Conservation (phyloP, 2,888 invertebrate genomes). For the Notocelia uddmanniana region DNA sequence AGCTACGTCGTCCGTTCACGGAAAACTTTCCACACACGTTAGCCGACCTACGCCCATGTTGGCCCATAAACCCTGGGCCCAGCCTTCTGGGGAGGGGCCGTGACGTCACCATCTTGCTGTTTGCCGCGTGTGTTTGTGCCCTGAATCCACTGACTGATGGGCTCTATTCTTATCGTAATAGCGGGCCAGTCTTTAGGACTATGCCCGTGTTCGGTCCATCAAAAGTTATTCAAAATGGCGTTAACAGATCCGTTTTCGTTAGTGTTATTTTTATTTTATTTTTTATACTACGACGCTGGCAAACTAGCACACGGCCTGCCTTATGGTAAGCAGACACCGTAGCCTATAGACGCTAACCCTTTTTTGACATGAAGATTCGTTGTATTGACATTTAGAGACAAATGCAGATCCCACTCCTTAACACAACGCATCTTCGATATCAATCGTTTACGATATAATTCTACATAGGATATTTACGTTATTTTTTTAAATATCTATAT, state of each 20-base stretch:
- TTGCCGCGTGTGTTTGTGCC: constrained; percentile 10
- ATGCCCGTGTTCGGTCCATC: neutral
- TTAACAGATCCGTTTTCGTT: too few relatives aligned
- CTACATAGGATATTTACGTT: neutral
- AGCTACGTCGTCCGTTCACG: neutral
- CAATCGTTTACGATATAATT: neutral
- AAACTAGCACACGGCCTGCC: too few relatives aligned
- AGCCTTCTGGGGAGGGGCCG: constrained; percentile 16
- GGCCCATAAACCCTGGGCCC: constrained; percentile 18
- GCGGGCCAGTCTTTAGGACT: neutral
- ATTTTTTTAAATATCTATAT: neutral
- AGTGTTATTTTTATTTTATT: too few relatives aligned
- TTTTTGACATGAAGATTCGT: too few relatives aligned
- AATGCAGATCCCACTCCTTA: too few relatives aligned
- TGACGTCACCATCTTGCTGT: constrained; percentile 12
- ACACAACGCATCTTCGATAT: too few relatives aligned
- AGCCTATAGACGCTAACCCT: too few relatives aligned
- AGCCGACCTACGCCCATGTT: constrained; percentile 4
- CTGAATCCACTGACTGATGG: constrained; percentile 3
- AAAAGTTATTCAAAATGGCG: neutral
- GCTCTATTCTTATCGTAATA: neutral
- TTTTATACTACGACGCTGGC: too few relatives aligned
- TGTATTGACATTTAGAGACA: too few relatives aligned
- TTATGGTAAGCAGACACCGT: too few relatives aligned
- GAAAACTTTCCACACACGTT: constrained; percentile 15